Evolutionary conservation across 2,888 invertebrate genomes (phyloP).

Genomic region (Leistus spinibarbis): DNA sequence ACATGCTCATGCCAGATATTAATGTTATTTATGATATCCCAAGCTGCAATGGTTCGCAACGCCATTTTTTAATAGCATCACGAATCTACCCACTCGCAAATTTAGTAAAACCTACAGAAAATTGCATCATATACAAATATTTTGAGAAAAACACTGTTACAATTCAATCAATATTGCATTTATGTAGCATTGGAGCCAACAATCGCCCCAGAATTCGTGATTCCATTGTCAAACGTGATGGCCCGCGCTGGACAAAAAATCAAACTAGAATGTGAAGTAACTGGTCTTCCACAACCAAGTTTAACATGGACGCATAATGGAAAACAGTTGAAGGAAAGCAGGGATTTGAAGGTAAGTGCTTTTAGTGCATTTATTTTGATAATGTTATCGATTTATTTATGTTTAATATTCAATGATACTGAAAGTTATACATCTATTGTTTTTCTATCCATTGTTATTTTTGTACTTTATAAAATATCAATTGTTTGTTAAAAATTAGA

Average conservation of each 20-base stretch:
- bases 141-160: background rate
- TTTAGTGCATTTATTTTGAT: background rate
- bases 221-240: conserved; percentile 72
- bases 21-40: background rate
- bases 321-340: conserved; percentile 65
- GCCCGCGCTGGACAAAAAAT: conserved; percentile 75
- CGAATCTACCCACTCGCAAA: conserved; percentile 5
- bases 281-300: conserved; percentile 68
- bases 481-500: background rate
- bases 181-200: conserved; percentile 68
- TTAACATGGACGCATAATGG: conserved; percentile 73
- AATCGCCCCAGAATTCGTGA: conserved; percentile 67
- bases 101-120: background rate
- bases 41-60: conserved; percentile 2
- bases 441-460: conserved; percentile 13
- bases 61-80: conserved; percentile 18
- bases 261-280: conserved; percentile 71
- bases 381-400: conserved; percentile 18
- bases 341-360: conserved; percentile 65
- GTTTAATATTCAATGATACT: conserved; percentile 8
- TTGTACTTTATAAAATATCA: conserved; percentile 26
- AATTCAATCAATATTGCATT: too few relatives aligned
- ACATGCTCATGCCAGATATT: too few relatives aligned
- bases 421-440: conserved; percentile 23
- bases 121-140: background rate